phyloP scores from a whole-genome alignment of 2,888 invertebrate species.

The Nephrocerus scutellatus region DNA sequence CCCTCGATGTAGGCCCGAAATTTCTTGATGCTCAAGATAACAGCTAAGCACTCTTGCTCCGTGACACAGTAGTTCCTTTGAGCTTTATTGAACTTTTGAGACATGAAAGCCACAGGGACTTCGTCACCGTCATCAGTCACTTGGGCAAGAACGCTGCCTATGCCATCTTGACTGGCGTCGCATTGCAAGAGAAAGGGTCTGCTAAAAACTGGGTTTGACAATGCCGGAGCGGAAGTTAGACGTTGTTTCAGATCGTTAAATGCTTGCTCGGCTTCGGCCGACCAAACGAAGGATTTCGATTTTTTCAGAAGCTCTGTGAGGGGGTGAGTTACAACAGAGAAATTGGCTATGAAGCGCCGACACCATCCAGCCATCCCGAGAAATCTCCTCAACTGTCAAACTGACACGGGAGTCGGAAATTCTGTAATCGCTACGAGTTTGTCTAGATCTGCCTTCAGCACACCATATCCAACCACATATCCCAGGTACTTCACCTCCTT shows the following conservation, averaged over 20 bases:
- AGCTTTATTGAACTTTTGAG: conserved; percentile 6
- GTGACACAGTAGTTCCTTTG: conserved; percentile 12
- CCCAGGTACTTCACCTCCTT: conserved; percentile 17
- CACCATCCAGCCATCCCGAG: conserved; percentile 20
- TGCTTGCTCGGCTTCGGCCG: not conserved
- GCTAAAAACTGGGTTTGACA: conserved; percentile 6
- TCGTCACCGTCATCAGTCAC: conserved; percentile 1
- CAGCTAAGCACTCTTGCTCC: conserved; percentile 12
- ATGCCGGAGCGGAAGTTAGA: conserved; percentile 8
- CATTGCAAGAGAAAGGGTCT: conserved; percentile 9
- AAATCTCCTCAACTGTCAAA: conserved; percentile 23
- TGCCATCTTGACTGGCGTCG: conserved; percentile 10
- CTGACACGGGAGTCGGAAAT: conserved; percentile 9
- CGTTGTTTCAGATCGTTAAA: conserved; percentile 5
- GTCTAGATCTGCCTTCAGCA: conserved; percentile 12
- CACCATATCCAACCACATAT: conserved; percentile 12
- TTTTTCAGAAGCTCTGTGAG: conserved; percentile 8
- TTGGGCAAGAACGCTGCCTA: conserved; percentile 10
- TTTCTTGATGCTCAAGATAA: conserved; percentile 7
- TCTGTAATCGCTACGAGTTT: conserved; percentile 7
- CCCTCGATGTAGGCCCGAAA: conserved; percentile 20
- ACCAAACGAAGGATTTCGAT: not conserved
- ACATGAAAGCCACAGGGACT: conserved; percentile 6
- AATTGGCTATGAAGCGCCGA: conserved; percentile 16
- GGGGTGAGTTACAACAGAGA: conserved; percentile 8